phyloP scores from a whole-genome alignment of 1,140 invertebrate species.

The Laupala kohalensis region DNA sequence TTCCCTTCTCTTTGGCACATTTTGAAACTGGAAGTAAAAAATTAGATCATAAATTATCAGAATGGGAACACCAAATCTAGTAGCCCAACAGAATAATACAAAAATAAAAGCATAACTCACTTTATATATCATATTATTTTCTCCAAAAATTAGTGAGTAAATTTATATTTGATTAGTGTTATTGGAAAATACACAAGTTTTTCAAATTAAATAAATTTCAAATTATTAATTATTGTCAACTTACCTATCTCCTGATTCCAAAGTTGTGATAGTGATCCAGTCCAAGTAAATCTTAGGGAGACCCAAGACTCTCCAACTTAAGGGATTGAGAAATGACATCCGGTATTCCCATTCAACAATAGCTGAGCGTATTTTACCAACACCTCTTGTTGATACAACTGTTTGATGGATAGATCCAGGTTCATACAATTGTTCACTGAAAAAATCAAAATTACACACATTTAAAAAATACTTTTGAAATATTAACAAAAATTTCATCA shows the following conservation, averaged over 20 bases:
- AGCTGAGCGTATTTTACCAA: slow-evolving; percentile 45
- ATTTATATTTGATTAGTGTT: no score
- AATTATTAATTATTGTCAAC: not conserved
- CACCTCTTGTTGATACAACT: slow-evolving; percentile 48
- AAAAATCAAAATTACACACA: no score
- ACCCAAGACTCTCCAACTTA: slow-evolving; percentile 56
- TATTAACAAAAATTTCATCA: no score
- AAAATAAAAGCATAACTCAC: no score
- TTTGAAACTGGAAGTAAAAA: not conserved
- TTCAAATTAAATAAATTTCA: not conserved
- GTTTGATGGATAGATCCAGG: slow-evolving; percentile 55
- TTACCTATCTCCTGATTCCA: slow-evolving; percentile 1
- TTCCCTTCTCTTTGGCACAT: not conserved
- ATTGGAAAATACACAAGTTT: not conserved
- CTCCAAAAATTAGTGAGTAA: no score
- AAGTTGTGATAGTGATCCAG: slow-evolving; percentile 4
- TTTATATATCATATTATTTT: no score
- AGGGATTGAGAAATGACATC: slow-evolving; percentile 61
- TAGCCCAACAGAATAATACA: no score
- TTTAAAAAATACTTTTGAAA: no score
- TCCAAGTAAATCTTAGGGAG: slow-evolving; percentile 5
- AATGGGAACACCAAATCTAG: no score
- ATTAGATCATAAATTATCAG: not conserved
- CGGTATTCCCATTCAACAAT: slow-evolving; percentile 65
- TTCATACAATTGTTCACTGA: slow-evolving; percentile 41